Percentiles rank a stretch among this genome's conserved stretches.
Evolutionary conservation across 2,797 vertebrate species (phyloP).

Genomic region (Champsocephalus esox): DNA sequence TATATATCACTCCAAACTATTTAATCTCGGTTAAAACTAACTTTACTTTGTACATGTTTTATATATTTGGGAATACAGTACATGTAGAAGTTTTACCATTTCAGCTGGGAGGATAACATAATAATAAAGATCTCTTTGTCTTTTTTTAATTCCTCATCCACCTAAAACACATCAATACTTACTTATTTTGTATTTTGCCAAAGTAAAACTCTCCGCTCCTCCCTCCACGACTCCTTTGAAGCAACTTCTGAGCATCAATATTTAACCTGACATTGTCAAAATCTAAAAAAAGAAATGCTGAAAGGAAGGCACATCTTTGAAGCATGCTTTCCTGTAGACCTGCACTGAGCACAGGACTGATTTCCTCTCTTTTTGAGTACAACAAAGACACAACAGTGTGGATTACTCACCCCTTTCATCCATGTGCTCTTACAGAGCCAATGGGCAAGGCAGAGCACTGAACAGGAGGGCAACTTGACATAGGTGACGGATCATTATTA

Average conservation of each 20-base stretch:
- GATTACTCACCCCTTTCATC: slow-evolving; percentile 12
- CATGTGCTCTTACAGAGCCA: slow-evolving; percentile 16
- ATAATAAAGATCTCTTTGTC: not conserved
- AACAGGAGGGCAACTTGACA: slow-evolving; percentile 9
- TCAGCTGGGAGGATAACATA: not conserved
- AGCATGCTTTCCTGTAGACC: slow-evolving; percentile 52
- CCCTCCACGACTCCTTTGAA: slow-evolving; percentile 48
- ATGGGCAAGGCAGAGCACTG: slow-evolving; percentile 57
- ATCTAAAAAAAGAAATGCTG: slow-evolving; percentile 68
- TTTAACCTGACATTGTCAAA: slow-evolving; percentile 73
- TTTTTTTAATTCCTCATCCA: not conserved
- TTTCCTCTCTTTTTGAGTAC: slow-evolving; percentile 43
- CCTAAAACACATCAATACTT: slow-evolving; percentile 26
- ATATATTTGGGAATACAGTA: not conserved
- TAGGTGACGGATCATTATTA: slow-evolving; percentile 16
- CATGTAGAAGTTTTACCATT: not conserved
- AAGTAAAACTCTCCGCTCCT: slow-evolving; percentile 33
- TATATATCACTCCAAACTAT: slow-evolving; percentile 7
- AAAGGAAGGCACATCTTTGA: slow-evolving; percentile 61
- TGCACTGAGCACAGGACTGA: slow-evolving; percentile 45
- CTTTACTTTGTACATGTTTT: not conserved
- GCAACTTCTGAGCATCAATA: slow-evolving; percentile 71
- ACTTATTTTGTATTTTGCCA: slow-evolving; percentile 39
- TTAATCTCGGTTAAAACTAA: not conserved
- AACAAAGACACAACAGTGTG: slow-evolving; percentile 12